phyloP scores from a whole-genome alignment of 2,797 vertebrate genomes.

The Pelodytes ibericus region DNA sequence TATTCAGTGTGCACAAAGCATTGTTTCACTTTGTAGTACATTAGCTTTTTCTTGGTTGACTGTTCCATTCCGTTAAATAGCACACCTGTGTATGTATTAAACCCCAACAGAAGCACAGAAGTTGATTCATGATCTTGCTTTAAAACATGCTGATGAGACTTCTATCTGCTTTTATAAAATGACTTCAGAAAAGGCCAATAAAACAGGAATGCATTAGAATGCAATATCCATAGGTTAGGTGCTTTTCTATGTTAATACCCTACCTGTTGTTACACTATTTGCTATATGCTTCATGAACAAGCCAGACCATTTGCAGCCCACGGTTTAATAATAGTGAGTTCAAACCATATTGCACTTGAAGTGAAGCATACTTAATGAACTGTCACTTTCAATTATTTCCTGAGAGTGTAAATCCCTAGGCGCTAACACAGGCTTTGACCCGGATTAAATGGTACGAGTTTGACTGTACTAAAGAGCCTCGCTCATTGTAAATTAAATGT shows the following conservation, averaged over 20 bases:
- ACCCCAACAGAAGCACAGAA: background rate
- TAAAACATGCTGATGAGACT: background rate
- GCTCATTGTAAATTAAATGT: conserved; percentile 52
- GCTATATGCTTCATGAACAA: conserved; percentile 32
- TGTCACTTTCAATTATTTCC: conserved; percentile 55
- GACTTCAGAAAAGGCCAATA: background rate
- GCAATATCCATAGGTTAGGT: conserved; percentile 29
- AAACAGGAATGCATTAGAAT: conserved; percentile 19
- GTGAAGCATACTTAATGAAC: conserved; percentile 52
- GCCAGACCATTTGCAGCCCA: conserved; percentile 35
- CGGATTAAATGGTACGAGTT: conserved; percentile 50
- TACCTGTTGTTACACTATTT: conserved; percentile 49
- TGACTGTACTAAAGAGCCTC: conserved; percentile 43
- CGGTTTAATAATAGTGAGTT: conserved; percentile 49
- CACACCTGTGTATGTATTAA: background rate
- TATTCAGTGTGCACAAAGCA: too few species aligned
- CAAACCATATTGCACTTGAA: conserved; percentile 48
- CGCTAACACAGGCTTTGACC: conserved; percentile 47
- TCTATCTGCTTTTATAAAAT: background rate
- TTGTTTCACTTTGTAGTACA: too few species aligned
- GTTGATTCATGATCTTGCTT: background rate
- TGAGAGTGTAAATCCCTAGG: conserved; percentile 48
- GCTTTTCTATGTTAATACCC: conserved; percentile 40
- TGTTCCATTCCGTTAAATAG: background rate
- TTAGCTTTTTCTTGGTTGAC: too few species aligned